phyloP scores from a whole-genome alignment of 2,888 invertebrate genomes.

The Drosophila putrida region DNA sequence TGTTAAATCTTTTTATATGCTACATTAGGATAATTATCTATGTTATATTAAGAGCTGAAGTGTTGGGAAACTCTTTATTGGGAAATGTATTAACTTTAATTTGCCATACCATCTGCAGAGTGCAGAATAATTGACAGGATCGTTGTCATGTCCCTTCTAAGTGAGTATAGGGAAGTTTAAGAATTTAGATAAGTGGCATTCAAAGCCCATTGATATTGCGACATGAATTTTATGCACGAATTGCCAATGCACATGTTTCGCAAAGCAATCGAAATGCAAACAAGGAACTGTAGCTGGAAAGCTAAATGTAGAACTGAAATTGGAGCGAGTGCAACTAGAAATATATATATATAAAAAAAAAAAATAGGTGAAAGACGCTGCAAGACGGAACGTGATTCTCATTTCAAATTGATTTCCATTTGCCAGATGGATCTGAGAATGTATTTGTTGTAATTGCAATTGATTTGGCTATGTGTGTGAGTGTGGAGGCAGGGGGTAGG shows the following conservation, averaged over 20 bases:
- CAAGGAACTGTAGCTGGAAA: constrained; percentile 24
- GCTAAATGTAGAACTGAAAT: not conserved
- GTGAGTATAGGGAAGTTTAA: not conserved
- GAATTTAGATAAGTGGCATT: constrained; percentile 21
- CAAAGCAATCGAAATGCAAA: constrained; percentile 72
- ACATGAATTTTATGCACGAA: constrained; percentile 62
- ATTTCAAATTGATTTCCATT: constrained; percentile 59
- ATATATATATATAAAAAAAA: too few relatives aligned
- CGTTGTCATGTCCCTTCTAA: constrained; percentile 1
- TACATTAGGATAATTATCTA: too few relatives aligned
- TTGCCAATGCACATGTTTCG: constrained; percentile 66
- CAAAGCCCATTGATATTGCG: constrained; percentile 14
- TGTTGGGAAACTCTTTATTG: too few relatives aligned
- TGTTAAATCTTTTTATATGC: too few relatives aligned
- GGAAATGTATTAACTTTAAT: too few relatives aligned
- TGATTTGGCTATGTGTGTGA: constrained; percentile 39
- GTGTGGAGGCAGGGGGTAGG: not conserved
- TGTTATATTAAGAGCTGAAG: too few relatives aligned
- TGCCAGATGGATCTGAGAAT: constrained; percentile 29
- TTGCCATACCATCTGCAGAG: not conserved
- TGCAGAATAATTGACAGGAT: constrained; percentile 21
- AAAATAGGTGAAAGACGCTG: constrained; percentile 21
- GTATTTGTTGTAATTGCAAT: constrained; percentile 53
- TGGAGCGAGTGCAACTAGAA: constrained; percentile 9
- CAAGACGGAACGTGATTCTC: constrained; percentile 48